Evolutionary conservation across 2,797 vertebrate species (phyloP), one percentile per base, ranked within the genome.

Genomic region (Schizopygopsis pylzovi): DNA sequence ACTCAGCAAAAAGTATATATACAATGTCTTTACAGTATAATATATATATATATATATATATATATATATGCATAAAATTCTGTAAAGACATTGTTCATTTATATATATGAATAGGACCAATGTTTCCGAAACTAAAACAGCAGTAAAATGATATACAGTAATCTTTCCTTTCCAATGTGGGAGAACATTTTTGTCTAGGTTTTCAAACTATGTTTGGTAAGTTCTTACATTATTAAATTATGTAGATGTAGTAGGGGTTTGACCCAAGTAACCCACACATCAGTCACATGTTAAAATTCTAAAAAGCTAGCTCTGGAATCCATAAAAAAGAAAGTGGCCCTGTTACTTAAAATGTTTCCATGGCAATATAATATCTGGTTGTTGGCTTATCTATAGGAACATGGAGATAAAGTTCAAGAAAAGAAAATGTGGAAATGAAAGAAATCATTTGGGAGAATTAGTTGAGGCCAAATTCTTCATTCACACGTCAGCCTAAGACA

Each of bases 401-500:
- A 20, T 54, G 63, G n/a, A 67, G 47, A 81, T 81, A 41, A 81
- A n/a, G 33, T 70, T n/a, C 22, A 81, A 49, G 25, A 68, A 56
- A 81, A 70, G 22, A 56, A 70, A 25, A 70, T 16, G 22, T 68
- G 61, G 61, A 61, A 59, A 41, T 78, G 39, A 16, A n/a, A 78
- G 22, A 43, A 61, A 81, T 52, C 56, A 76, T 63, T 75, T 37
- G 25, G 71, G 56, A 76, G 71, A 75, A 75, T 63, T 76, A 63
- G 43, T 10, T 47, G 39, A 28, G 39, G 28, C 71, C 10, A 33
- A 47, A 76, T 25, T 49, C 12, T 65, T 61, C 41, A 47, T 47
- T 75, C 52, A 22, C 37, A 52, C 22, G 7, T 68, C 65, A 25
- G 87, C 71, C 86, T 86, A 68, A 79, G 81, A 82, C 85, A 90